These are phyloP conservation scores for Apocrypta bakeri DNA, from an alignment of 1,140 invertebrate genomes.

Conservation along the genomic window DNA sequence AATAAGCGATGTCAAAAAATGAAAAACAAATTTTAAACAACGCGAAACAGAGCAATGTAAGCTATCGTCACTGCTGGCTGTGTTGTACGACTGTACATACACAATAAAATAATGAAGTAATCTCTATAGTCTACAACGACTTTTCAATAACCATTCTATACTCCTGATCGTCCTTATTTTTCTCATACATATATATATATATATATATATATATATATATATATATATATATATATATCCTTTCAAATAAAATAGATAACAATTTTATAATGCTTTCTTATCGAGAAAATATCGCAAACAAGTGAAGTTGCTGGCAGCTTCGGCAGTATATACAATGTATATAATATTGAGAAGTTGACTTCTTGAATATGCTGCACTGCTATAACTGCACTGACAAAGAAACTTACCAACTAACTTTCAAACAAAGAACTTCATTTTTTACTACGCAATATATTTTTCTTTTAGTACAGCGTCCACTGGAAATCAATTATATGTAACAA, in stretches of 20 bases:
- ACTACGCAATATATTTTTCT: neutral
- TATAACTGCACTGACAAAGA: neutral
- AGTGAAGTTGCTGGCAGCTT: conserved; percentile 1
- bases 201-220: neutral
- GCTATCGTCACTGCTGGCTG: neutral
- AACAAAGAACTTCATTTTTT: neutral
- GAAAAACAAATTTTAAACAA: neutral
- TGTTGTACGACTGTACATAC: conserved; percentile 1
- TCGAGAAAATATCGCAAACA: neutral
- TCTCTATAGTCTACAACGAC: neutral
- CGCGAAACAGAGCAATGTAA: neutral
- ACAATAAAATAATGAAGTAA: conserved; percentile 3
- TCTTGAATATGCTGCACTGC: neutral
- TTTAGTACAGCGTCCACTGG: neutral
- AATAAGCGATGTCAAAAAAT: neutral
- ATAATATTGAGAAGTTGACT: neutral
- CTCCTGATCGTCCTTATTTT: neutral
- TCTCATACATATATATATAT: neutral
- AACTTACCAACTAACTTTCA: neutral
- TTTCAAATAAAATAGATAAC: neutral
- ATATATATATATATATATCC: neutral
- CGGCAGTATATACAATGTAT: neutral
- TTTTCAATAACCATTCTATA: neutral
- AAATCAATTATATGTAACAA: neutral
- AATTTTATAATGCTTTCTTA: neutral